These are phyloP conservation scores for Vannuccia rotundouncinata DNA, from an alignment of 2,888 invertebrate genomes.

Conservation along the genomic window DNA sequence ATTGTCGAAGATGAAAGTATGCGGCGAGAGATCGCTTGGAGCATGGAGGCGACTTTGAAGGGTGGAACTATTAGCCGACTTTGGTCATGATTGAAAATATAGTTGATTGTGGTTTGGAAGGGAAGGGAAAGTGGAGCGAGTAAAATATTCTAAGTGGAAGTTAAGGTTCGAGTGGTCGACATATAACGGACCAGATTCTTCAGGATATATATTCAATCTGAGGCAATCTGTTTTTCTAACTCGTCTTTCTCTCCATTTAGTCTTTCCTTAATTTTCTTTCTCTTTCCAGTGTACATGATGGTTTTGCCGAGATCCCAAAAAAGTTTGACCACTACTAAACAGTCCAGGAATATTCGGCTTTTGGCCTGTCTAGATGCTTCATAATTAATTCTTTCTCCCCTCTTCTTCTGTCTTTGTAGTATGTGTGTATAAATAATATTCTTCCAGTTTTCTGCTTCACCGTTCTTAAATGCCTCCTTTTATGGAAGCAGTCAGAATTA, in stretches of 20 bases:
- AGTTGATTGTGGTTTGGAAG: neutral
- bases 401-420: neutral
- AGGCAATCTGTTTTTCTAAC: neutral
- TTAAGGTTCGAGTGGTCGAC: neutral
- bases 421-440: too few relatives aligned
- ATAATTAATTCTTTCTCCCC: slow-evolving; percentile 21
- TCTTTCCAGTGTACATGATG: neutral
- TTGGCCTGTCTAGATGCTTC: neutral
- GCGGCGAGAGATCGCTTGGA: neutral
- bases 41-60: neutral
- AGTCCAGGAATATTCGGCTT: neutral
- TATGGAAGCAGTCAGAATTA: too few relatives aligned
- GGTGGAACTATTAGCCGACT: neutral
- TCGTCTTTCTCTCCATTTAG: too few relatives aligned
- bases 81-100: neutral
- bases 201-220: neutral
- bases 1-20: neutral
- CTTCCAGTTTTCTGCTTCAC: neutral
- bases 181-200: neutral
- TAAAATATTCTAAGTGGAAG: neutral
- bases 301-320: neutral
- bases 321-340: neutral
- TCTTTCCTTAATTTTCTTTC: too few relatives aligned
- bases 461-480: neutral
- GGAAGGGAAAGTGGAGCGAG: neutral